Percentiles rank a stretch among this genome's conserved stretches.
Conservation (phyloP, 2,113 vertebrate species). For the Oxyruncus cristatus region DNA sequence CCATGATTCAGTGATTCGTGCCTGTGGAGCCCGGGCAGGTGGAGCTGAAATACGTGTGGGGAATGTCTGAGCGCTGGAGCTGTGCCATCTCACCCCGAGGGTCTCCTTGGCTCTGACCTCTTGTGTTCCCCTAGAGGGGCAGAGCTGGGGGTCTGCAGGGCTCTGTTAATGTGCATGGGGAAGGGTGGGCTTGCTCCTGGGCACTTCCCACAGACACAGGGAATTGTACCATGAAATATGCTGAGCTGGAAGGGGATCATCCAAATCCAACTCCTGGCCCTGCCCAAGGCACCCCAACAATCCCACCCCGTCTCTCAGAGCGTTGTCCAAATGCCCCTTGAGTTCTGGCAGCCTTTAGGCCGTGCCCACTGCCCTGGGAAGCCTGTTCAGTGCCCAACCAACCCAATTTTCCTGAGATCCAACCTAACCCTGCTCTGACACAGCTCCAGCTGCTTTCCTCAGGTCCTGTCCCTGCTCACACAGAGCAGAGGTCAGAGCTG, state of each 20-base stretch:
- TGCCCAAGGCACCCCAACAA: background rate
- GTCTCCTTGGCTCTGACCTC: background rate
- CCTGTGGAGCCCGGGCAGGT: background rate
- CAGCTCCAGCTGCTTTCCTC: rapidly evolving
- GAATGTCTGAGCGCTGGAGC: background rate
- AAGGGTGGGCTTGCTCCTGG: background rate
- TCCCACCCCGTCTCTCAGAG: too few relatives aligned
- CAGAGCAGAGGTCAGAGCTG: background rate
- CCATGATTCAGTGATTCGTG: background rate
- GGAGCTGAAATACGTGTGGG: background rate
- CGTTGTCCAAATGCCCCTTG: rapidly evolving
- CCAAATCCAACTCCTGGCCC: too few relatives aligned
- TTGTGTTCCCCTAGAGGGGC: background rate
- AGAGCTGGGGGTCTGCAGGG: background rate
- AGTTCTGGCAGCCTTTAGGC: background rate
- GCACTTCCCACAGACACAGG: background rate
- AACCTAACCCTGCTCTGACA: rapidly evolving
- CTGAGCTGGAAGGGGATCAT: background rate
- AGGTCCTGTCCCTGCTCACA: background rate
- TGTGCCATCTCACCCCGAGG: background rate
- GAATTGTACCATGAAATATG: background rate
- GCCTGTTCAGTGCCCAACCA: background rate
- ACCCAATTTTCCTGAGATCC: rapidly evolving
- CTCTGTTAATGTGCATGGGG: rapidly evolving
- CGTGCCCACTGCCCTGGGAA: rapidly evolving